Evolutionary conservation across 1,140 invertebrate genomes (phyloP), one percentile per base, ranked within the genome.

Genomic region (Coenobita brevimanus): DNA sequence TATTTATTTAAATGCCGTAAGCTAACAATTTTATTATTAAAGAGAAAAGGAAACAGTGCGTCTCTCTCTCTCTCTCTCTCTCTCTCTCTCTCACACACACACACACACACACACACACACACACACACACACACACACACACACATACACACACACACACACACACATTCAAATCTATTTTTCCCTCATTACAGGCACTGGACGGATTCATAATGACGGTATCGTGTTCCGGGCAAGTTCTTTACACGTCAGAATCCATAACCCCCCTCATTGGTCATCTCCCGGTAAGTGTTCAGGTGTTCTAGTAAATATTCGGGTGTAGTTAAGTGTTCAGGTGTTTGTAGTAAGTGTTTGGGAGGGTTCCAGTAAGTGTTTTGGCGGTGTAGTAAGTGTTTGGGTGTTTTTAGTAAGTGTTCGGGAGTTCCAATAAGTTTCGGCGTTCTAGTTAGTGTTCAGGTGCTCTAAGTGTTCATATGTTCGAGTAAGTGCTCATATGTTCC

Each of bases 121-220:
- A 21, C 60, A 27, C 21, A 17, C 60, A n/a, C 27, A 17, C 21
- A 4, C 3, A 21, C 21, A 27, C 3, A 62, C 60, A 17, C 60
- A 62, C n/a, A n/a, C n/a, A n/a, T n/a, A n/a, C n/a, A n/a, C n/a
- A n/a, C n/a, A n/a, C n/a, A n/a, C n/a, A n/a, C n/a, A n/a, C n/a
- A n/a, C n/a, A n/a, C n/a, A n/a, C n/a, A n/a, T n/a, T n/a, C n/a
- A n/a, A n/a, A n/a, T n/a, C n/a, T n/a, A n/a, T n/a, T n/a, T n/a
- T n/a, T 54, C 17, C 57, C 80, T 60, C 57, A 10, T 67, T 36
- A 1, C 89, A 90, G 89, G 89, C 97, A 8, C 92, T 98, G 78
- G 97, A 98, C 93, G 97, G 97, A 60, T 99, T 98, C 92, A 96
- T 98, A 64, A 96, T 98, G 91, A 96, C 98, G 27, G 96, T 98